Evolutionary conservation across 2,888 invertebrate genomes (phyloP), one percentile per base, ranked within the genome.

Genomic region (Eupithecia exiguata): DNA sequence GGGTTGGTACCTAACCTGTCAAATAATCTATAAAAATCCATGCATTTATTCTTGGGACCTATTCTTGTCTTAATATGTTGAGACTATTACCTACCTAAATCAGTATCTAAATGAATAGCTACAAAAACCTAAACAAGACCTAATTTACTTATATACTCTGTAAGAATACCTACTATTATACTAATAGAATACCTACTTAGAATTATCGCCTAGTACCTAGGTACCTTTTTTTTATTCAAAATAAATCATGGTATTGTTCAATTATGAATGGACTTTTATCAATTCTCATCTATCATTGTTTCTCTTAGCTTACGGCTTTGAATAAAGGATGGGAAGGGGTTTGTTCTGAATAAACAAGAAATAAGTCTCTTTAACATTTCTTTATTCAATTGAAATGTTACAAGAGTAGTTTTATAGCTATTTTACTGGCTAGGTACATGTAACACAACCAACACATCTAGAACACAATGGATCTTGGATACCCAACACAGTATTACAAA

Each of bases 321-420:
- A 49, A 67, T 21, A 49, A 40, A 77, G 86, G 84, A 82, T 75
- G 75, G 77, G 83, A 80, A 58, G 78, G 84, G 86, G 80, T 81
- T 74, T 75, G 80, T 79, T n/a, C 81, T 84, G 81, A 88, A 87
- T 87, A 88, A 86, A 87, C 84, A 91, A 89, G 87, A 90, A 88
- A 89, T 87, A 90, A 87, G 83, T 87, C 87, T 90, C 87, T 89
- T 89, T 87, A 80, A 92, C 89, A 92, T 90, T 89, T 89, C 88
- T 92, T 92, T 92, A 91, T 92, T 91, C 75, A 81, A 84, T 77
- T 85, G 90, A 88, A 88, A 90, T 88, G 89, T 88, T 88, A 91
- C 89, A 91, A 87, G 87, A 86, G 86, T 86, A 69, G 77, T 66
- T 66, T 77, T 87, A 91, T 84, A 87, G 65, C 82, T 83, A 83